These are phyloP conservation scores for Prochilodus magdalenae DNA, from an alignment of 2,113 vertebrate species.

Conservation along the genomic window DNA sequence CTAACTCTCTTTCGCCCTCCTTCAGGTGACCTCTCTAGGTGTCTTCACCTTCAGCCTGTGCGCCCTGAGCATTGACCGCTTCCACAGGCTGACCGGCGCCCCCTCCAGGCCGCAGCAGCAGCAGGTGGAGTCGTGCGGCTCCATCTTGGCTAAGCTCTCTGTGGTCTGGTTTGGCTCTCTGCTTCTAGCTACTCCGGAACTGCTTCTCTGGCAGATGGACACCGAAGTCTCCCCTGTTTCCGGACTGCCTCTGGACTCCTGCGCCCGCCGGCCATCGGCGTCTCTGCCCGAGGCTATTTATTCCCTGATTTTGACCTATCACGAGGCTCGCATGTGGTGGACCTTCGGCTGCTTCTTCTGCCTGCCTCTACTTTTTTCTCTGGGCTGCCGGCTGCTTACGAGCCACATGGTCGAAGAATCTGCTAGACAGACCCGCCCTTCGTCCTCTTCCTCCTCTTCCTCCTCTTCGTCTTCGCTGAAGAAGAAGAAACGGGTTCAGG, in stretches of 20 bases:
- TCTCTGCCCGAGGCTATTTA: constrained; percentile 85
- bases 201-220: constrained; percentile 88
- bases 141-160: constrained; percentile 91
- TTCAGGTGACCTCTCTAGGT: constrained; percentile 90
- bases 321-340: constrained; percentile 95
- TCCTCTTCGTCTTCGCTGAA: constrained; percentile 54
- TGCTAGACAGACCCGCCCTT: constrained; percentile 57
- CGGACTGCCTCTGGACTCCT: constrained; percentile 71
- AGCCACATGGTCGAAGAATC: constrained; percentile 71
- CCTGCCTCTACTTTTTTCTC: constrained; percentile 90
- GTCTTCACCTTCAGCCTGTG: constrained; percentile 96
- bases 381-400: constrained; percentile 91
- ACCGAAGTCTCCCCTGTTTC: constrained; percentile 69
- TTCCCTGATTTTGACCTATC: constrained; percentile 91
- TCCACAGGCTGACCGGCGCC: constrained; percentile 87
- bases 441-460: constrained; percentile 37
- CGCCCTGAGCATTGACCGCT: constrained; percentile 92
- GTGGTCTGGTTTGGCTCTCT: constrained; percentile 95
- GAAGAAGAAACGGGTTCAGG: constrained; percentile 69
- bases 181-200: constrained; percentile 86
- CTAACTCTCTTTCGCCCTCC: too few species aligned
- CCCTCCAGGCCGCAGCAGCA: constrained; percentile 72
- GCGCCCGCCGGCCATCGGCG: constrained; percentile 81
- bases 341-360: constrained; percentile 95
- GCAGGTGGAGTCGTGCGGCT: constrained; percentile 86